Conservation (phyloP, 2,113 vertebrate species). For the Gobio gobio region DNA sequence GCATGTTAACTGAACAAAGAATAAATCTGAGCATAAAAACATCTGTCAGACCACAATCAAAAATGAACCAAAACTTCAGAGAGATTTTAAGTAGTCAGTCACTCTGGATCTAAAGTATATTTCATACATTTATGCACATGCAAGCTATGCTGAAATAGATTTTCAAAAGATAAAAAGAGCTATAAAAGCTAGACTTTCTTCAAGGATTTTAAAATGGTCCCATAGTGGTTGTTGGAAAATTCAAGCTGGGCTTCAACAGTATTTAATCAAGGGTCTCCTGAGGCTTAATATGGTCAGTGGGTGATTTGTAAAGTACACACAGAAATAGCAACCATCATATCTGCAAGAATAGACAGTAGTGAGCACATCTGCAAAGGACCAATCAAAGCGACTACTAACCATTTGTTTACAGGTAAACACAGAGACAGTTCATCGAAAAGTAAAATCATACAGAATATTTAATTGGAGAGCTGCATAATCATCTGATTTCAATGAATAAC, state of each 20-base stretch:
- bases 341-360: not conserved
- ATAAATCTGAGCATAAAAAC: not conserved
- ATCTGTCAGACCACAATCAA: not conserved
- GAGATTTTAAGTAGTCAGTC: not conserved
- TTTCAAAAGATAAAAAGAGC: not conserved
- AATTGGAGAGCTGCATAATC: not conserved
- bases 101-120: slow-evolving; percentile 15
- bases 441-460: not conserved
- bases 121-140: not conserved
- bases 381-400: not conserved
- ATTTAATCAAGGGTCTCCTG: slow-evolving; percentile 7
- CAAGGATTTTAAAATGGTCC: not conserved
- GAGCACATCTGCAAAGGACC: not conserved
- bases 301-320: not conserved
- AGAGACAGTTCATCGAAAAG: not conserved
- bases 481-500: too few species aligned
- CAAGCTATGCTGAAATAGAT: not conserved
- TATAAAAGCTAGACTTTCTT: not conserved
- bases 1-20: not conserved
- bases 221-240: not conserved
- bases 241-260: slow-evolving; percentile 2
- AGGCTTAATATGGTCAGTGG: slow-evolving; percentile 14
- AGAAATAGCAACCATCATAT: not conserved
- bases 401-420: not conserved
- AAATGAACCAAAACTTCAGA: not conserved